These are phyloP conservation scores for Trichacis sp. DNA, from an alignment of 2,888 invertebrate genomes.

Conservation along the genomic window DNA sequence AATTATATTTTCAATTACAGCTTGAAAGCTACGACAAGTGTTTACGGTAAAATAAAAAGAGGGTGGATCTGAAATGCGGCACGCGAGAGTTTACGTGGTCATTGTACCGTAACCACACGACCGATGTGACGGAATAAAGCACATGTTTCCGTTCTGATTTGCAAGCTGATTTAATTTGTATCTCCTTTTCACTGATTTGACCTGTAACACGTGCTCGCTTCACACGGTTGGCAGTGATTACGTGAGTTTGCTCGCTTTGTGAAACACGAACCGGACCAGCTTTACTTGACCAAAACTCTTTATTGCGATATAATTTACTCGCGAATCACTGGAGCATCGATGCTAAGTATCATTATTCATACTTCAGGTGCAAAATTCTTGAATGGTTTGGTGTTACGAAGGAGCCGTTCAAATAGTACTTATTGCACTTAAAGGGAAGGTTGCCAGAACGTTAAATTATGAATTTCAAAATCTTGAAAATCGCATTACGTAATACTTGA, in stretches of 20 bases:
- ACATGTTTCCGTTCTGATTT: constrained; percentile 44
- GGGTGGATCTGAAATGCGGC: constrained; percentile 3
- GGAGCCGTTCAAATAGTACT: no score
- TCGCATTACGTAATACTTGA: no score
- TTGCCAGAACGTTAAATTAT: no score
- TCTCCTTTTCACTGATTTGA: constrained; percentile 44
- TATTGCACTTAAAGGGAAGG: no score
- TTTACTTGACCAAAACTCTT: neutral
- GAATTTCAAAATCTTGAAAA: no score
- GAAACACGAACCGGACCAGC: constrained; percentile 22
- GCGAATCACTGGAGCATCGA: neutral
- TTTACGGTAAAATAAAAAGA: neutral
- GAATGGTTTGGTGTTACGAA: no score
- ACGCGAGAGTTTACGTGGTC: constrained; percentile 28
- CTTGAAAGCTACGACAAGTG: no score
- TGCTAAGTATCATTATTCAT: no score
- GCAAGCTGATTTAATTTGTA: constrained; percentile 55
- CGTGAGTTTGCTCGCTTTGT: constrained; percentile 56
- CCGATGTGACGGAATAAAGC: constrained; percentile 14
- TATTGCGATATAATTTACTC: neutral
- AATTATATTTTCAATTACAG: no score
- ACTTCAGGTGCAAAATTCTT: no score
- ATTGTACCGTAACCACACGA: constrained; percentile 31
- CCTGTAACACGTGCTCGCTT: constrained; percentile 60
- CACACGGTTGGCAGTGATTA: constrained; percentile 64